These are phyloP conservation scores for Globicephala melas DNA, from an alignment of 2,113 vertebrate genomes.

Conservation along the genomic window DNA sequence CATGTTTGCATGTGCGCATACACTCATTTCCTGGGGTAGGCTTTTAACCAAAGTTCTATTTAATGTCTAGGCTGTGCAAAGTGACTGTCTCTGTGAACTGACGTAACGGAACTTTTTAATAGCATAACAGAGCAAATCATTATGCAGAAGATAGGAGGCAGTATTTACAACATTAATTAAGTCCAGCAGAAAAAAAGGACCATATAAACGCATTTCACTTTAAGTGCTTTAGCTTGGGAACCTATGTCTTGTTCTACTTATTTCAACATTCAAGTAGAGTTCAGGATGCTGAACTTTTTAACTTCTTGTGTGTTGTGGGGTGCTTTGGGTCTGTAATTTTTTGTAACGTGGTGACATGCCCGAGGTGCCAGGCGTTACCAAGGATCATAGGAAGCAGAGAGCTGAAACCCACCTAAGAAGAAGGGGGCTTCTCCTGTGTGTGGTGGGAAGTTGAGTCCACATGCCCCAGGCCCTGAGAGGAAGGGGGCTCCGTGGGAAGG, in stretches of 20 bases:
- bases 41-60: conserved; percentile 28
- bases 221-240: background rate
- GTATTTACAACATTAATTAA: conserved; percentile 40
- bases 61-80: background rate
- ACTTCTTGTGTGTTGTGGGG: background rate
- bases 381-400: background rate
- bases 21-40: background rate
- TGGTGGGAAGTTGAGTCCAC: background rate
- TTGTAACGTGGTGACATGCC: background rate
- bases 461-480: background rate
- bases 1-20: rapidly evolving
- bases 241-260: background rate
- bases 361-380: background rate
- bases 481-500: background rate
- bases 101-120: conserved; percentile 47
- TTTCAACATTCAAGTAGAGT: conserved; percentile 37
- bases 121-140: conserved; percentile 30
- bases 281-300: background rate
- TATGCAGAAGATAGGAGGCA: conserved; percentile 33
- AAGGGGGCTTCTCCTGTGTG: background rate
- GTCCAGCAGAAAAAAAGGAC: background rate
- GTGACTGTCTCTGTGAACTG: conserved; percentile 18
- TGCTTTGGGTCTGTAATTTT: background rate
- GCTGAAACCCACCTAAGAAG: background rate
- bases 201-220: background rate